phyloP scores from a whole-genome alignment of 2,113 vertebrate species.

The Lipophrys pholis region DNA sequence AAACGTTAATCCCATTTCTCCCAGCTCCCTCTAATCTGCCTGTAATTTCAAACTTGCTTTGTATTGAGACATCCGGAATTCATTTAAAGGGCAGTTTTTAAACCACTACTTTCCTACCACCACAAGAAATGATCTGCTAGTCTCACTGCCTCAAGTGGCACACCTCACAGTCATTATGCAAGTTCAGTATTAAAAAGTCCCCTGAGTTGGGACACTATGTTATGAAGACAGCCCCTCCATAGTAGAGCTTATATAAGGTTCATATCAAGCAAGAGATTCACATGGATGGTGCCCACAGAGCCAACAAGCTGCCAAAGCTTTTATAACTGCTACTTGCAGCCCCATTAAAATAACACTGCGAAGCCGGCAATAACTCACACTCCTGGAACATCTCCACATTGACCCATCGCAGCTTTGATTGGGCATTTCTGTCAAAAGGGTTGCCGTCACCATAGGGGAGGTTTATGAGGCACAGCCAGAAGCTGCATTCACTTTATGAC shows the following conservation, averaged over 20 bases:
- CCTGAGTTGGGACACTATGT: conserved; percentile 26
- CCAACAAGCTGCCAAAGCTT: conserved; percentile 62
- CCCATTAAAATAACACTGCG: conserved; percentile 78
- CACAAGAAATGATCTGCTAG: conserved; percentile 1
- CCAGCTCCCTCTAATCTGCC: no score
- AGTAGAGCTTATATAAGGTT: conserved; percentile 46
- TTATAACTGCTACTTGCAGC: conserved; percentile 65
- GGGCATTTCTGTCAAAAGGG: conserved; percentile 76
- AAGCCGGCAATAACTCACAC: conserved; percentile 70
- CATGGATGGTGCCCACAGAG: conserved; percentile 47
- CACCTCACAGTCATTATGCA: conserved; percentile 54
- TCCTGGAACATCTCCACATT: conserved; percentile 63
- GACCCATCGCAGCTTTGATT: conserved; percentile 74
- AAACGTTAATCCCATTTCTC: no score
- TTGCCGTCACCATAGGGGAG: conserved; percentile 45
- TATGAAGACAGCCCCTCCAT: conserved; percentile 24
- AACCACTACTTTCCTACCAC: conserved; percentile 8
- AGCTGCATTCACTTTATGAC: conserved; percentile 72
- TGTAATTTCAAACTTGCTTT: neutral
- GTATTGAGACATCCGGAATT: conserved; percentile 12
- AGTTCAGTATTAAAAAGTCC: conserved; percentile 39
- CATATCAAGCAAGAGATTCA: conserved; percentile 42
- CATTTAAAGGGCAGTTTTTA: conserved; percentile 7
- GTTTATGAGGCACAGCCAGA: conserved; percentile 71
- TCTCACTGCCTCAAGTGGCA: conserved; percentile 2